Percentiles rank a stretch among this genome's conserved stretches.
phyloP scores from a whole-genome alignment of 2,888 invertebrate species.

The Temnothorax ravouxi region DNA sequence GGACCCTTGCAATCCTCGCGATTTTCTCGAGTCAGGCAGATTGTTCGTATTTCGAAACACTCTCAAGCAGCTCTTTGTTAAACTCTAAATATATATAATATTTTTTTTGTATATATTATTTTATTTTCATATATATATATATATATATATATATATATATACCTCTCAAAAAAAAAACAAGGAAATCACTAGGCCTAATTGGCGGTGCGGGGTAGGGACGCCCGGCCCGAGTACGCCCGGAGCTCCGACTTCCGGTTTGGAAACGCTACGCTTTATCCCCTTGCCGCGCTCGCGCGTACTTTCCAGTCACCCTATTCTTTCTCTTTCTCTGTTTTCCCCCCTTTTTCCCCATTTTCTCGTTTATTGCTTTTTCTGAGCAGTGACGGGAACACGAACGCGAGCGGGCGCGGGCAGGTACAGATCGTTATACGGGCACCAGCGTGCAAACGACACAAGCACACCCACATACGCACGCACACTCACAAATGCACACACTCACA shows the following conservation, averaged over 20 bases:
- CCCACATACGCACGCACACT: constrained; percentile 42
- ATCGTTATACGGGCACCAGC: constrained; percentile 49
- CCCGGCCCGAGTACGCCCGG: constrained; percentile 46
- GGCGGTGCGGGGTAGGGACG: constrained; percentile 80
- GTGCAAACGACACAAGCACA: constrained; percentile 34
- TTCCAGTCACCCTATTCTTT: neutral
- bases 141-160: constrained; percentile 78
- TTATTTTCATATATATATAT: constrained; percentile 74
- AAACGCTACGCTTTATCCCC: constrained; percentile 50
- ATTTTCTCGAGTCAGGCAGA: constrained; percentile 51
- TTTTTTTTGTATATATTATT: constrained; percentile 71
- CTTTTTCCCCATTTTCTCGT: neutral
- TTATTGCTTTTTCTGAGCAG: constrained; percentile 20
- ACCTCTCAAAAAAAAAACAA: constrained; percentile 80
- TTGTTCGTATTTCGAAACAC: constrained; percentile 67
- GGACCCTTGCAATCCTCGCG: constrained; percentile 28
- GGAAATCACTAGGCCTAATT: constrained; percentile 85
- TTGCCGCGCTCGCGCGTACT: constrained; percentile 50
- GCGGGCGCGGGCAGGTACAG: constrained; percentile 62
- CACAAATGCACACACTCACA: neutral
- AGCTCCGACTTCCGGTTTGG: constrained; percentile 62
- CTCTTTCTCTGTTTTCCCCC: neutral
- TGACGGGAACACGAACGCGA: constrained; percentile 49
- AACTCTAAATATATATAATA: constrained; percentile 80
- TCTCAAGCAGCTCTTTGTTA: constrained; percentile 80